These are phyloP conservation scores for Nemurella pictetii DNA, from an alignment of 2,888 invertebrate genomes.

Conservation along the genomic window DNA sequence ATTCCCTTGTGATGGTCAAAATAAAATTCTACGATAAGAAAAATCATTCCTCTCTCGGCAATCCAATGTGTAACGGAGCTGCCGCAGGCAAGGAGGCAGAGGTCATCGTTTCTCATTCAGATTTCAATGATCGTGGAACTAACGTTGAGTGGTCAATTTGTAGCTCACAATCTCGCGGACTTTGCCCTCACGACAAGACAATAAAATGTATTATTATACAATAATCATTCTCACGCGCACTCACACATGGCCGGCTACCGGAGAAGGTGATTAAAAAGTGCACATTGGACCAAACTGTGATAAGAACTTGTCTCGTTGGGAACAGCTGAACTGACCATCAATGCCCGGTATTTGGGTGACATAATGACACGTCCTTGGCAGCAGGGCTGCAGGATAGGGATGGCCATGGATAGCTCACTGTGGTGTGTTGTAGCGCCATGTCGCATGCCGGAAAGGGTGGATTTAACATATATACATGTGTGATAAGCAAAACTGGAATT, in stretches of 20 bases:
- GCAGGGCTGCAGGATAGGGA: too few species aligned
- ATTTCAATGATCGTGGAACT: slow-evolving; percentile 12
- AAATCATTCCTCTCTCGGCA: too few species aligned
- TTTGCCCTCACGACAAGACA: not conserved
- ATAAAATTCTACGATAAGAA: too few species aligned
- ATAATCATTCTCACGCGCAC: not conserved
- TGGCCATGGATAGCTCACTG: too few species aligned
- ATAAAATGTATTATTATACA: not conserved
- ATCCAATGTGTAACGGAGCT: too few species aligned
- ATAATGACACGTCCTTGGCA: too few species aligned
- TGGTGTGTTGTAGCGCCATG: too few species aligned
- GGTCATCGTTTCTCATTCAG: not conserved
- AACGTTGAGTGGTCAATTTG: not conserved
- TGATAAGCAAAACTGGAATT: too few species aligned
- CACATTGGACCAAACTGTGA: not conserved
- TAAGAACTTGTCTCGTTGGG: not conserved
- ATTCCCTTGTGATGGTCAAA: too few species aligned
- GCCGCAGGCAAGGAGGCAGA: not conserved
- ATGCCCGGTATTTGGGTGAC: too few species aligned
- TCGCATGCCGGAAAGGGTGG: too few species aligned
- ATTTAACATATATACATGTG: too few species aligned
- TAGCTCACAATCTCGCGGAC: not conserved
- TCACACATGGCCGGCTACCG: not conserved
- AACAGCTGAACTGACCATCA: not conserved
- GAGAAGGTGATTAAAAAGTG: not conserved